These are phyloP conservation scores for Catocala sponsa DNA, from an alignment of 2,888 invertebrate species.

Conservation along the genomic window DNA sequence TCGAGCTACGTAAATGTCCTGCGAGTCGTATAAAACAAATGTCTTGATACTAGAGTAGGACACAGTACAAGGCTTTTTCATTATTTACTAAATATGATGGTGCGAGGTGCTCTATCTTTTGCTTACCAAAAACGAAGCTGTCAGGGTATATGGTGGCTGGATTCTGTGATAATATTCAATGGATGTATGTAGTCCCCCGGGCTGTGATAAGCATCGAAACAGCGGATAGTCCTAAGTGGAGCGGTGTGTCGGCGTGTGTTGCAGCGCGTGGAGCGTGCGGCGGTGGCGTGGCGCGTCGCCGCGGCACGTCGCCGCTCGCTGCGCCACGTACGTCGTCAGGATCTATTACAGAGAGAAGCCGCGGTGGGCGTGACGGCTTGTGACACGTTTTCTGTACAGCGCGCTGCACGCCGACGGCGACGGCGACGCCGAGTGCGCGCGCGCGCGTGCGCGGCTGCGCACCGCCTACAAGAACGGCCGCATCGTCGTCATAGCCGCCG, in stretches of 20 bases:
- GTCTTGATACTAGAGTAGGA: no score
- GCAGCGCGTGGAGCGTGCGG: constrained; percentile 27
- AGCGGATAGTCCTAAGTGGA: no score
- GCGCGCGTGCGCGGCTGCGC: constrained; percentile 57
- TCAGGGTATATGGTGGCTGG: no score
- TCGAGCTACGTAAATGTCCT: no score
- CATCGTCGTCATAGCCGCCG: constrained; percentile 49
- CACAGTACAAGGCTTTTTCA: no score
- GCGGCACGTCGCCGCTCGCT: constrained; percentile 25
- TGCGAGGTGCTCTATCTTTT: no score
- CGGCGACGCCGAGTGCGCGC: not conserved
- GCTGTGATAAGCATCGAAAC: no score
- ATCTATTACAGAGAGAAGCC: constrained; percentile 37
- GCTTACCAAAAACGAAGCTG: no score
- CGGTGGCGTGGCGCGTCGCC: constrained; percentile 22
- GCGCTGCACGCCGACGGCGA: not conserved
- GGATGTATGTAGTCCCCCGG: no score
- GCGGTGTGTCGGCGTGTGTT: constrained; percentile 13
- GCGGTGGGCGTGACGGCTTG: not conserved
- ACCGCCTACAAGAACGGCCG: constrained; percentile 64
- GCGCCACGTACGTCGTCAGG: constrained; percentile 40
- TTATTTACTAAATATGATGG: no score
- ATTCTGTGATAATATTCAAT: no score
- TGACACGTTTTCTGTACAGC: constrained; percentile 3
- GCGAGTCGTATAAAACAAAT: no score